Evolutionary conservation across 2,888 invertebrate species (phyloP).

Genomic region (Itoplectis maculator): DNA sequence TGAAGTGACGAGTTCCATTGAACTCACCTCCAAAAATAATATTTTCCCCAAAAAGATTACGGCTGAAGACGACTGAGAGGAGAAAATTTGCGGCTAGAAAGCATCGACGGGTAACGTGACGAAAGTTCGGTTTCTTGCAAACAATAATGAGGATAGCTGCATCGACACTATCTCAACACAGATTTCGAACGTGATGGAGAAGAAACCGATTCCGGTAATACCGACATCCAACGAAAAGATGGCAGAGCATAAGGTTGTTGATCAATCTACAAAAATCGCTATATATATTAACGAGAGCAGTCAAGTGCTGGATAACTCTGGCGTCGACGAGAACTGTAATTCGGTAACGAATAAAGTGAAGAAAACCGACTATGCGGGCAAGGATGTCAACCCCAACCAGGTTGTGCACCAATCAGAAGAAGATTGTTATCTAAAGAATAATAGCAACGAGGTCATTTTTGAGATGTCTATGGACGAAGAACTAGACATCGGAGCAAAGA

Average conservation of each 20-base stretch:
- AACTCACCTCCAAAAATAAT: background rate
- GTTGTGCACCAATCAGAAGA: background rate
- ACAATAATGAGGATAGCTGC: background rate
- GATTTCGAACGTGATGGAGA: background rate
- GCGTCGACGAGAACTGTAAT: slow-evolving; percentile 24
- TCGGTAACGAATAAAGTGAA: slow-evolving; percentile 21
- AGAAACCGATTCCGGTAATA: background rate
- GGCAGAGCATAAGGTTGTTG: slow-evolving; percentile 5
- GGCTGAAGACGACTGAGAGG: background rate
- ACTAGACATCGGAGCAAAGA: background rate
- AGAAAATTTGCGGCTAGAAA: background rate
- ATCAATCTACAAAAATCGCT: slow-evolving; percentile 1
- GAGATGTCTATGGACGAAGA: slow-evolving; percentile 2
- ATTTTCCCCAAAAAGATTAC: background rate
- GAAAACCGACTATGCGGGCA: background rate
- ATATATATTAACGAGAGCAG: background rate
- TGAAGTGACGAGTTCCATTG: too few relatives aligned
- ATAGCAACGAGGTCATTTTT: background rate
- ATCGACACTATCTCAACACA: background rate
- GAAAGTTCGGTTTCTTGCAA: background rate
- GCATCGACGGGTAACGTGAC: background rate
- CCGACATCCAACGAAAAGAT: background rate
- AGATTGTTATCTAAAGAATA: background rate
- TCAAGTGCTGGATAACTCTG: slow-evolving; percentile 8
- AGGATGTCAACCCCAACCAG: background rate